Percentiles rank a stretch among this genome's conserved stretches.
Evolutionary conservation across 2,113 vertebrate species (phyloP).

Genomic region (Rhinolophus sinicus): DNA sequence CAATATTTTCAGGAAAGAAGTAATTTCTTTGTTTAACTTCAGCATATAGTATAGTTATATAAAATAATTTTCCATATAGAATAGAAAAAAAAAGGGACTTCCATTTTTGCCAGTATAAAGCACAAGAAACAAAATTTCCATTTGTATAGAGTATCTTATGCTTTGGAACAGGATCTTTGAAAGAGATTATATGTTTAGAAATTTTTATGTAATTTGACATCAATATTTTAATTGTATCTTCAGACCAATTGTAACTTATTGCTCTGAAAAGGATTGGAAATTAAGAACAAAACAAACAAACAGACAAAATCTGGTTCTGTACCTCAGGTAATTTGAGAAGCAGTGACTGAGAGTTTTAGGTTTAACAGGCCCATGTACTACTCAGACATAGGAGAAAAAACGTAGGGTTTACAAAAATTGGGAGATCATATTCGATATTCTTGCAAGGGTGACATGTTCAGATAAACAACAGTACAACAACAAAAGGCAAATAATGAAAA

Average conservation of each 20-base stretch:
- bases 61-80: conserved; percentile 39
- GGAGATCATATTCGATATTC: background rate
- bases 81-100: background rate
- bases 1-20: conserved; percentile 29
- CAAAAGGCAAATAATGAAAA: background rate
- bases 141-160: background rate
- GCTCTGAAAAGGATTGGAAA: background rate
- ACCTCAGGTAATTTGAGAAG: background rate
- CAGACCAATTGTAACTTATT: background rate
- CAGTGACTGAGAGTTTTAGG: background rate
- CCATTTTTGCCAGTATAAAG: background rate
- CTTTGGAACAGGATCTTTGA: background rate
- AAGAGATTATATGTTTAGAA: background rate
- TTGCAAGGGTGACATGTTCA: background rate
- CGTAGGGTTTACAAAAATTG: background rate
- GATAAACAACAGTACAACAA: background rate
- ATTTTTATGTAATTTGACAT: background rate
- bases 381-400: background rate
- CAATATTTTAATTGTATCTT: background rate
- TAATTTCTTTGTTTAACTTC: conserved; percentile 29
- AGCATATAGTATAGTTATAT: background rate
- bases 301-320: background rate
- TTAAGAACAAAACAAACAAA: background rate
- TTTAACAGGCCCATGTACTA: background rate
- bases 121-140: background rate